Percentiles rank a stretch among this genome's conserved stretches.
Evolutionary conservation across 2,888 invertebrate species (phyloP).

Genomic region (Horisme vitalbata): DNA sequence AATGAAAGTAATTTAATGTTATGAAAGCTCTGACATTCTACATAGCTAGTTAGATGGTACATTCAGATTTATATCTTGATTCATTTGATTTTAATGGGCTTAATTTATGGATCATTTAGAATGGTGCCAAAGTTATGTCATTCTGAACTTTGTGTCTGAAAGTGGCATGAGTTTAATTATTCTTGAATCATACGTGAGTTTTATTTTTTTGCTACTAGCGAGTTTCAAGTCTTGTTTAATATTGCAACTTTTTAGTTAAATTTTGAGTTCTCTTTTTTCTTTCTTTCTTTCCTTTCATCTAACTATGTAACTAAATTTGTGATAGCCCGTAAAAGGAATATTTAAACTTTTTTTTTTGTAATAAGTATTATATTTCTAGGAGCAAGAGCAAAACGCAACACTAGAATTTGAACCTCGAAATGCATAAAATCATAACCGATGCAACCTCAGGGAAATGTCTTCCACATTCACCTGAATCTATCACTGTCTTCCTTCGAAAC

Average conservation of each 20-base stretch:
- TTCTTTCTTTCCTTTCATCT: too few species aligned
- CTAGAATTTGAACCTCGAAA: conserved; percentile 10
- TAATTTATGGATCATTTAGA: conserved; percentile 29
- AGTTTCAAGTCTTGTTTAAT: too few species aligned
- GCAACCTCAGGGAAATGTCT: conserved; percentile 44
- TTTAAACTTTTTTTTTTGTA: too few species aligned
- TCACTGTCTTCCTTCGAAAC: conserved; percentile 68
- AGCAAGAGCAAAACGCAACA: too few species aligned
- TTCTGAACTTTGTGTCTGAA: conserved; percentile 12
- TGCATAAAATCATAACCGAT: conserved; percentile 31
- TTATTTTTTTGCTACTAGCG: too few species aligned
- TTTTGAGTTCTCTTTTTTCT: too few species aligned
- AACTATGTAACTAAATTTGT: too few species aligned
- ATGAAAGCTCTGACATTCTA: conserved; percentile 44
- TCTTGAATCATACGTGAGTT: neutral
- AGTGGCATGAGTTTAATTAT: conserved; percentile 8
- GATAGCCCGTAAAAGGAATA: too few species aligned
- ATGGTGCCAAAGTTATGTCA: conserved; percentile 12
- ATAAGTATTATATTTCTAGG: too few species aligned
- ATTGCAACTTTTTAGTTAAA: too few species aligned
- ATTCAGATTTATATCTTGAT: conserved; percentile 29
- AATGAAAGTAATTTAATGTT: conserved; percentile 77
- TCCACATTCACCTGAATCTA: conserved; percentile 60
- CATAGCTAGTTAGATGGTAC: neutral
- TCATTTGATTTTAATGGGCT: conserved; percentile 32